Conservation (phyloP, 64 coral and sea anemone species). For the Hydrozoanthus tunicans region DNA sequence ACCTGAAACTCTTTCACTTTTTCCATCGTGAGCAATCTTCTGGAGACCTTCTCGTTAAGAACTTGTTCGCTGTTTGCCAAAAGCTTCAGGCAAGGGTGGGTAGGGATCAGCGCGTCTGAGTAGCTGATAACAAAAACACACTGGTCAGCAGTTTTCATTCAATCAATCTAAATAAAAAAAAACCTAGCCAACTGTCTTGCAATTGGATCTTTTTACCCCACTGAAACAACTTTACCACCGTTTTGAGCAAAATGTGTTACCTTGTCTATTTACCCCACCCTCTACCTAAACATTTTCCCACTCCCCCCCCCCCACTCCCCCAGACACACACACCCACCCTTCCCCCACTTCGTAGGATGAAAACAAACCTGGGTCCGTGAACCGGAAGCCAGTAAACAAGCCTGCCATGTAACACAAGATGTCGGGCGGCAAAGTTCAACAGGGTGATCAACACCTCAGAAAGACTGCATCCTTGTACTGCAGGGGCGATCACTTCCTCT, state of each 20-base stretch:
- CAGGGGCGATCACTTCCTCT: slow-evolving; percentile 6
- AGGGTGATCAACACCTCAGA: slow-evolving; percentile 75
- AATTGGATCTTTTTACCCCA: no score
- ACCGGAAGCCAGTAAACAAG: slow-evolving; percentile 92
- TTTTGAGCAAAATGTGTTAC: background rate
- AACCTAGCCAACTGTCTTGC: background rate
- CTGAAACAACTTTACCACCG: no score
- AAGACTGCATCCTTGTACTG: slow-evolving; percentile 66
- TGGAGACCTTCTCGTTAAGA: slow-evolving; percentile 81
- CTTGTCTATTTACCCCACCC: no score
- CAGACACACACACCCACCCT: background rate
- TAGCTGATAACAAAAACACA: slow-evolving; percentile 56
- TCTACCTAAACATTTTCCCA: no score
- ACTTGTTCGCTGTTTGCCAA: slow-evolving; percentile 94
- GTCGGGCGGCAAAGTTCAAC: slow-evolving; percentile 70
- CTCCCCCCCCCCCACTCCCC: no score
- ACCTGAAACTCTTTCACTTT: slow-evolving; percentile 76
- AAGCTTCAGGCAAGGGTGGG: slow-evolving; percentile 90
- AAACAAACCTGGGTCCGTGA: slow-evolving; percentile 65
- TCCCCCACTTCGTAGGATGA: background rate
- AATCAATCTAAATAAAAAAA: background rate
- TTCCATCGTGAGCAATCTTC: slow-evolving; percentile 92
- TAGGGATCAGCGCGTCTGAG: slow-evolving; percentile 49
- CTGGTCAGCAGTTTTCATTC: background rate
- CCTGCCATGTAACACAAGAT: slow-evolving; percentile 76